A percentile compares a stretch with the other conserved stretches of the same genome.
Conservation (phyloP, 2,113 vertebrate species). For the Eulemur rufifrons region DNA sequence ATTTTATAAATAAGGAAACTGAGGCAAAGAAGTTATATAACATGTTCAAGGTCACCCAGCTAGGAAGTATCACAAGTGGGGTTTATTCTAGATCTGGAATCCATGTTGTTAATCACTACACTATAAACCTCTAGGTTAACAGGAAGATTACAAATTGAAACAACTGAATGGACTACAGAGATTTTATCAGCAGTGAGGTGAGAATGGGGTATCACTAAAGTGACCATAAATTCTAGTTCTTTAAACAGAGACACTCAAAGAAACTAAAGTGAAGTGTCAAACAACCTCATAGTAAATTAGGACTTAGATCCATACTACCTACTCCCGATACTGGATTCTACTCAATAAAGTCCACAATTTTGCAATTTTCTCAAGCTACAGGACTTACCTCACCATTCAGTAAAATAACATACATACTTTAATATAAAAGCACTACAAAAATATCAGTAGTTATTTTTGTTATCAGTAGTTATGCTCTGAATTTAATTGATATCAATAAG, state of each 20-base stretch:
- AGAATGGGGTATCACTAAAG: not conserved
- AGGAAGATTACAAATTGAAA: constrained; percentile 11
- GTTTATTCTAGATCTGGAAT: constrained; percentile 13
- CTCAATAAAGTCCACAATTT: not conserved
- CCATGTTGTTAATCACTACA: not conserved
- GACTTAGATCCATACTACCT: not conserved
- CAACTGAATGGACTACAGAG: not conserved
- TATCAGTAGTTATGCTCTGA: not conserved
- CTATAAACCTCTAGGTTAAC: not conserved
- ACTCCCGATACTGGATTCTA: not conserved
- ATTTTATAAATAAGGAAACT: constrained; percentile 19
- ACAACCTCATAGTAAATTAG: not conserved
- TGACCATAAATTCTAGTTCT: not conserved
- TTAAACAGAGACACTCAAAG: constrained; percentile 13
- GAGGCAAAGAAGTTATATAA: not conserved
- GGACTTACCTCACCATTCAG: constrained; percentile 10
- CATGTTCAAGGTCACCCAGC: not conserved
- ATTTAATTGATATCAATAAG: constrained; percentile 31
- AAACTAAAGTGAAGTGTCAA: not conserved
- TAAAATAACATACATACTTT: constrained; percentile 8
- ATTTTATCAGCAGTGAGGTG: not conserved
- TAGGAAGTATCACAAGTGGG: not conserved
- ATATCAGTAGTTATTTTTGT: not conserved
- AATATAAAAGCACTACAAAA: constrained; percentile 11
- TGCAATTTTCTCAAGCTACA: not conserved